These are phyloP conservation scores for Tenthredo scrophulariae DNA, from an alignment of 2,888 invertebrate species.

Conservation along the genomic window DNA sequence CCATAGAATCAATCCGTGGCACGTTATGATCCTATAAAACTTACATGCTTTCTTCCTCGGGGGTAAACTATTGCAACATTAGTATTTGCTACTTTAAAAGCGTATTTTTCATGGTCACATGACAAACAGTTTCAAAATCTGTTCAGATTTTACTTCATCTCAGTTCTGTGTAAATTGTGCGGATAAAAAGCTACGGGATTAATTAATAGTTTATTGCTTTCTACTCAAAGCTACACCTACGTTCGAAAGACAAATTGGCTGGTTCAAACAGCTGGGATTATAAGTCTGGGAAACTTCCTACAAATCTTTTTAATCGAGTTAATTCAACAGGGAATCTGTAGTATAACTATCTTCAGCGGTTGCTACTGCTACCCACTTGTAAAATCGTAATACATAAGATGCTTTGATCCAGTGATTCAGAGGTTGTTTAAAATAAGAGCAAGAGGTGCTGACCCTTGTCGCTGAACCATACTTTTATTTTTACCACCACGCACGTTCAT, in stretches of 20 bases:
- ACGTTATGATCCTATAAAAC: background rate
- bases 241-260: background rate
- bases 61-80: background rate
- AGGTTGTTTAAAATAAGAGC: conserved; percentile 47
- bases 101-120: background rate
- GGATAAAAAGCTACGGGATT: background rate
- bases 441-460: conserved; percentile 39
- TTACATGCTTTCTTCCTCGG: background rate
- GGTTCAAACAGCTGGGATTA: background rate
- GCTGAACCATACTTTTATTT: conserved; percentile 47
- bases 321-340: background rate
- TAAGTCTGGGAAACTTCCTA: conserved; percentile 4
- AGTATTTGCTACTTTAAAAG: background rate
- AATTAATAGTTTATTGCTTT: conserved; percentile 2
- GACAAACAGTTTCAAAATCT: background rate
- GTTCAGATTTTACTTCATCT: background rate
- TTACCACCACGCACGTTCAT: conserved; percentile 33
- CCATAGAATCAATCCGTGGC: conserved; percentile 8
- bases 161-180: background rate
- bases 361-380: conserved; percentile 18
- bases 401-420: conserved; percentile 50
- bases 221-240: conserved; percentile 9
- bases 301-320: conserved; percentile 31
- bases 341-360: conserved; percentile 34
- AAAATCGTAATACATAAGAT: conserved; percentile 48